Evolutionary conservation across 2,888 invertebrate species (phyloP).

Genomic region (Plusia festucae): DNA sequence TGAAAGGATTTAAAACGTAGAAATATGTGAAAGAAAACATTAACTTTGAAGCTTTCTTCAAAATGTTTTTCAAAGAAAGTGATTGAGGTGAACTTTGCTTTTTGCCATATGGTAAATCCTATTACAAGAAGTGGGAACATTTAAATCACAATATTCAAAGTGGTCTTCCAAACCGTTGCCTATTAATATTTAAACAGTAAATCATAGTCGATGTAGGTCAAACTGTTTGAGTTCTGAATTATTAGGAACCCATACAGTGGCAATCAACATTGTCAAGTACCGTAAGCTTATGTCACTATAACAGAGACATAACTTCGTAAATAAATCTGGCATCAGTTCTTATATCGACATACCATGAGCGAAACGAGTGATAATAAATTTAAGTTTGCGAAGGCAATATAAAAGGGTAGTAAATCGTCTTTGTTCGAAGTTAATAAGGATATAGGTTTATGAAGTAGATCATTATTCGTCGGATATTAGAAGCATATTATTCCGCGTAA

Average conservation of each 20-base stretch:
- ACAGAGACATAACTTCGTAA: not conserved
- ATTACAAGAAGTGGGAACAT: constrained; percentile 58
- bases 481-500: constrained; percentile 8
- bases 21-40: constrained; percentile 2
- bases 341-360: not conserved
- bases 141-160: constrained; percentile 40
- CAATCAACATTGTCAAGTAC: not conserved
- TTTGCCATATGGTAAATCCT: constrained; percentile 55
- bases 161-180: not conserved
- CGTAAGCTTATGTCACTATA: not conserved
- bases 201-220: not conserved
- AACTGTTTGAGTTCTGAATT: constrained; percentile 5
- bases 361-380: constrained; percentile 25
- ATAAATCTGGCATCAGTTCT: not conserved
- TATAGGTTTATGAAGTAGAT: not conserved
- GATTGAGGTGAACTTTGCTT: constrained; percentile 56
- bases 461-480: constrained; percentile 8
- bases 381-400: constrained; percentile 25
- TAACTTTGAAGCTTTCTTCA: constrained; percentile 23
- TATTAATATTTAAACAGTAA: not conserved
- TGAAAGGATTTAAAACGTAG: not conserved
- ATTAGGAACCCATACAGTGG: not conserved
- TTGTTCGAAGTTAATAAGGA: not conserved
- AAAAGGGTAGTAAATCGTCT: not conserved
- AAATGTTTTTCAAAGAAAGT: constrained; percentile 28